These are phyloP conservation scores for Indri indri DNA, from an alignment of 2,113 vertebrate species.

Conservation along the genomic window DNA sequence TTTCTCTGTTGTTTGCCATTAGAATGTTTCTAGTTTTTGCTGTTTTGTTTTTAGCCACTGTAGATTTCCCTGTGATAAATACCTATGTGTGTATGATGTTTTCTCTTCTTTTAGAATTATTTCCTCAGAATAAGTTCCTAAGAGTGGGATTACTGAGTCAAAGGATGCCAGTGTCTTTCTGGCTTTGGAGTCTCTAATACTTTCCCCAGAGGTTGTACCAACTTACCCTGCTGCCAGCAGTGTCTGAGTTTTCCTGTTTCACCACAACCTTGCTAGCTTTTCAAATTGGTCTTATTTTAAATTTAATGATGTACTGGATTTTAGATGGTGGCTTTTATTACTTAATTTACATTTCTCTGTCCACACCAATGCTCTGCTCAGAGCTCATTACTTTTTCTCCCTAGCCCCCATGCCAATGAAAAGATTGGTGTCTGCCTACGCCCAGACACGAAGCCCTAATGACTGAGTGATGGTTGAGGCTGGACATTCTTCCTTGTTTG, in stretches of 20 bases:
- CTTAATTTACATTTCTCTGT: neutral
- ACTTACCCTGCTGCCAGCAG: neutral
- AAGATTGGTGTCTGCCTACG: neutral
- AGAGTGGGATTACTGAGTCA: neutral
- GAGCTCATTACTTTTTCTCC: neutral
- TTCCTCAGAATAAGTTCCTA: neutral
- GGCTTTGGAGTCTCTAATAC: neutral
- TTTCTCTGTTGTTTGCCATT: neutral
- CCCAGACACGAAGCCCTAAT: neutral
- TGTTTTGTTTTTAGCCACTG: neutral
- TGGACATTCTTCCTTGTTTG: neutral
- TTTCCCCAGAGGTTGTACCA: neutral
- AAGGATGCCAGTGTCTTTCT: neutral
- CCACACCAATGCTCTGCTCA: neutral
- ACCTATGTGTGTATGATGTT: neutral
- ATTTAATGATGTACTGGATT: constrained; percentile 21
- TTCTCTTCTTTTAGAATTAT: neutral
- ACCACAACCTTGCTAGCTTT: neutral
- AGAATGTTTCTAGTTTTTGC: neutral
- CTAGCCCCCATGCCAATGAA: neutral
- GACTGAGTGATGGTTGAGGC: neutral
- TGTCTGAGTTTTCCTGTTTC: neutral
- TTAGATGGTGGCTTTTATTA: neutral
- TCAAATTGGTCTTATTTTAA: neutral
- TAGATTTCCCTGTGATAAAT: neutral